Percentiles rank a stretch among this genome's conserved stretches.
These are phyloP conservation scores for Amitus sp. DNA, from an alignment of 2,888 invertebrate species.

Conservation along the genomic window DNA sequence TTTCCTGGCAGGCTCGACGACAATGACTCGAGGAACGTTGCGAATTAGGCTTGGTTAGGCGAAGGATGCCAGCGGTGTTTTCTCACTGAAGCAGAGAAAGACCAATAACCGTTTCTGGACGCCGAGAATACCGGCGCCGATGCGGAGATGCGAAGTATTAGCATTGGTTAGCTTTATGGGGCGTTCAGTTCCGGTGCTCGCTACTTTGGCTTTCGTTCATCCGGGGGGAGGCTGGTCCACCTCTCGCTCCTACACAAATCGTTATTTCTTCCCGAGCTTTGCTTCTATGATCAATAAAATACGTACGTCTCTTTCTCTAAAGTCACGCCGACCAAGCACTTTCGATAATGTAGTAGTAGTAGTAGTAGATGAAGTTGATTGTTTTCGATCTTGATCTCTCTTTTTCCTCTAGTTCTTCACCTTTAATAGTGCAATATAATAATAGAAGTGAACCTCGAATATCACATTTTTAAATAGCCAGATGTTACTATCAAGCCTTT, in stretches of 20 bases:
- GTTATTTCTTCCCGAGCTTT: constrained; percentile 24
- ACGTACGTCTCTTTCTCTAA: too few species aligned
- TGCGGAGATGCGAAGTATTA: constrained; percentile 67
- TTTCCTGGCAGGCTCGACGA: too few species aligned
- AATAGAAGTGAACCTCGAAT: too few species aligned
- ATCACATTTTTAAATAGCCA: too few species aligned
- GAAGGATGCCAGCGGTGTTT: constrained; percentile 50
- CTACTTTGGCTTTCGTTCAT: constrained; percentile 35
- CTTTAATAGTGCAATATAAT: too few species aligned
- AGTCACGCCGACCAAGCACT: too few species aligned
- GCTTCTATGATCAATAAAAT: too few species aligned
- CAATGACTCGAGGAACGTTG: neutral
- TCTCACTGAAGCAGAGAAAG: constrained; percentile 34
- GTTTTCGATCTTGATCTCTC: too few species aligned
- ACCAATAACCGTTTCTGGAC: constrained; percentile 34
- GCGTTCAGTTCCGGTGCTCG: constrained; percentile 68
- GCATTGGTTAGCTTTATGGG: constrained; percentile 73
- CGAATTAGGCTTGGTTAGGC: constrained; percentile 64
- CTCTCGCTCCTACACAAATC: constrained; percentile 15
- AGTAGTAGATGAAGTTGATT: too few species aligned
- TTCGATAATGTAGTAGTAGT: too few species aligned
- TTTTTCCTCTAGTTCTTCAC: too few species aligned
- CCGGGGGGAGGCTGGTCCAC: neutral
- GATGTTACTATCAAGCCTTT: too few species aligned
- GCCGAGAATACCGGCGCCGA: constrained; percentile 52